Base-by-base conservation (phyloP, 2,797 vertebrate species). In the Melanotaenia nigrans region DNA sequence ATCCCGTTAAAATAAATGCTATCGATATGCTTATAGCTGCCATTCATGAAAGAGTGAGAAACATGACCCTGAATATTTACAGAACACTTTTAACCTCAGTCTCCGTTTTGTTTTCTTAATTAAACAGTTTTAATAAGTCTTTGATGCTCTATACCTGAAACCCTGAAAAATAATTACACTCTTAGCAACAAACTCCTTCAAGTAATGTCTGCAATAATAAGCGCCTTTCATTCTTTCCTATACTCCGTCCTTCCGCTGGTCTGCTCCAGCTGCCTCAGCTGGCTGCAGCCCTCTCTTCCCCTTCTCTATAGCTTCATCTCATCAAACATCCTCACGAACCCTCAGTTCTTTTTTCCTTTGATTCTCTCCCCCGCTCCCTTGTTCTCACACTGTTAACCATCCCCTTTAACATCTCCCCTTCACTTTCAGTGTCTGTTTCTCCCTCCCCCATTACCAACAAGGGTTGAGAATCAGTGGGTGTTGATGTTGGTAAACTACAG, bases 401-500 rank as follows among this genome's bases (percentile, higher is more conserved):
- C 73, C 42, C 71, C 78, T 75, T 85, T 66, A 84, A 73, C 77
- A 73, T 70, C 59, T 74, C 70, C 55, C 47, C 30, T n/a, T 53
- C 55, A 22, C 57, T 42, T 55, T 35, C 32, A 28, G 1, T 35
- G 42, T 49, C 69, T 71, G 53, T 64, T 74, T 67, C 36, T 38
- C n/a, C 25, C 47, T 59, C 32, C 49, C 65, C 59, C 72, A 45
- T 62, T 76, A 70, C 54, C 64, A 58, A 75, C 77, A 79, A 68
- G 73, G 78, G 68, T 28, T 58, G 74, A 84, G 78, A 72, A 14
- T 28, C 47, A 59, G 69, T 76, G 76, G 84, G 83, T 77, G 79
- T 68, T 64, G 61, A 74, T 86, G 77, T 85, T 86, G 83, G 85
- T 84, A 79, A 85, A 85, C 81, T 87, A 68, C 85, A 86, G 81